Evolutionary conservation across 2,797 vertebrate genomes (phyloP), one percentile per base, ranked within the genome.

Genomic region (Cynodonichthys magdalenae): DNA sequence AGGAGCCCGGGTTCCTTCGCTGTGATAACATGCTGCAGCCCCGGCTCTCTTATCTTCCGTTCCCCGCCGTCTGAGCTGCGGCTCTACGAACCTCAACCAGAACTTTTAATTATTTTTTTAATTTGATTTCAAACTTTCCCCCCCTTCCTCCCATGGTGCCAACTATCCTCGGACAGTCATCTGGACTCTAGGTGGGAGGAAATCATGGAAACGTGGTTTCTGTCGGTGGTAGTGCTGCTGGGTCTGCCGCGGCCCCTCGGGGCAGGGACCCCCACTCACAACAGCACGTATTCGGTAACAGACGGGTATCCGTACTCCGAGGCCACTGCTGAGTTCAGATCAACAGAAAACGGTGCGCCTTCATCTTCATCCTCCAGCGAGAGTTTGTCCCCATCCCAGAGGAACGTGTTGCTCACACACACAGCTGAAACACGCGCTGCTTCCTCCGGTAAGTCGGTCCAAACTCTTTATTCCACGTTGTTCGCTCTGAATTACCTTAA

Each of bases 191-290:
- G 31, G 31, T 34, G 31, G 31, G 68, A 47, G 56, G 31, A 61
- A 71, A 91, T 84, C 74, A 94, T 93, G 93, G 89, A 88, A 92
- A 89, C 89, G 91, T 87, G 92, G 71, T 84, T 80, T 63, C 68
- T 92, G 69, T 65, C 80, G 75, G 69, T 90, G 44, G 78, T 93
- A 46, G 63, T 92, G 73, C 65, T 92, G 74, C 66, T 85, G 70
- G 77, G 72, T 69, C 65, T 87, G 1, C 78, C 84, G 69, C 77
- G 85, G 84, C 64, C 87, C 79, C 79, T 87, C 57, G 39, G 72
- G 68, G 82, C 86, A 54, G 75, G 84, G 86, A 86, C 83, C 68
- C 82, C 86, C 65, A 45, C n/a, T 9, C 65, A 54, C 76, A 78
- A 67, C 81, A 69, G 64, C 74, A 79, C 76, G 50, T 56, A 63